A percentile compares a stretch with the other conserved stretches of the same genome.
Conservation (phyloP, 2,797 vertebrate genomes). For the Poecilia wingei region DNA sequence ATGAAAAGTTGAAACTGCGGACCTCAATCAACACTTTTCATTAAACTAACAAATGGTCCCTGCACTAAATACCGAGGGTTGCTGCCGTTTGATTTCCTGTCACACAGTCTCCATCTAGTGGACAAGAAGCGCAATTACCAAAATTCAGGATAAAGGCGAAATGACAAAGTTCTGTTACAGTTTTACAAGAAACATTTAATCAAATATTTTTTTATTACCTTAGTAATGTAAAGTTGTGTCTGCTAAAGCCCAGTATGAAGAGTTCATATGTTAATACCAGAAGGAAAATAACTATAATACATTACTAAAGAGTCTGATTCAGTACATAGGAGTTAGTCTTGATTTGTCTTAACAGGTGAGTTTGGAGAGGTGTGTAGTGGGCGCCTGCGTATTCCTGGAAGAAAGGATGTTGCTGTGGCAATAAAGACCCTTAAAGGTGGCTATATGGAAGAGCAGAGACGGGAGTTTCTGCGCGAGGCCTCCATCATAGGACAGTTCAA, state of each 20-base stretch:
- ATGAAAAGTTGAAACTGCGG: constrained; percentile 29
- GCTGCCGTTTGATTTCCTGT: constrained; percentile 14
- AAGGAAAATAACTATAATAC: background rate
- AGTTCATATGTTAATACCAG: background rate
- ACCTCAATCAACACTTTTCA: constrained; percentile 51
- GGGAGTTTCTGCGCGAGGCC: constrained; percentile 95
- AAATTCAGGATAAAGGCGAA: background rate
- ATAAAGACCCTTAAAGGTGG: constrained; percentile 99
- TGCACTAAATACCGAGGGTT: constrained; percentile 26
- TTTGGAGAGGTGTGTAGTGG: constrained; percentile 98
- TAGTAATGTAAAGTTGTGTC: background rate
- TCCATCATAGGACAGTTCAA: constrained; percentile 98
- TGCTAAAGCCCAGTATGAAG: background rate
- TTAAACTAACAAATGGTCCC: constrained; percentile 58
- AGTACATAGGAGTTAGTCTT: background rate
- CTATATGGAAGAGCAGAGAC: constrained; percentile 91
- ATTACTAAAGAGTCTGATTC: background rate
- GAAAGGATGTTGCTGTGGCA: constrained; percentile 92
- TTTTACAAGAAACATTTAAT: background rate
- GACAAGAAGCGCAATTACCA: constrained; percentile 16
- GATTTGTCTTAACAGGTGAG: constrained; percentile 83
- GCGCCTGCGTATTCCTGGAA: constrained; percentile 89
- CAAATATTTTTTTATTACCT: background rate
- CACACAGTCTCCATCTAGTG: constrained; percentile 61
- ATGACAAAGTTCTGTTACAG: background rate